Base-by-base conservation (phyloP, 2,888 invertebrate genomes). In the Ceramica pisi region DNA sequence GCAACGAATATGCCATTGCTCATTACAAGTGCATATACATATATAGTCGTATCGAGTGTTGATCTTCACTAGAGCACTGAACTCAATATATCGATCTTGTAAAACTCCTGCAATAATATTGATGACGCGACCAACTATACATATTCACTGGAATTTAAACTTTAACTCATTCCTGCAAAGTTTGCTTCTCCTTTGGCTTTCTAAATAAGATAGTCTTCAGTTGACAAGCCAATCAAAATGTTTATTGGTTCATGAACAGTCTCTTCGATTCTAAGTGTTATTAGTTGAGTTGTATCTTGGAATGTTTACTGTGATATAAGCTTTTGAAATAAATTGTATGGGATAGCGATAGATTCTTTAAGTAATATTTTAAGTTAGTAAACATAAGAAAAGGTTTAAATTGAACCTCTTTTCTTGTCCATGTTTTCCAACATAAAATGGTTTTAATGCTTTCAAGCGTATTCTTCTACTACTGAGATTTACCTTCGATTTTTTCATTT, bases 181-280 rank as follows among this genome's bases (percentile, higher is more conserved):
- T 67, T 38, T 5, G 3, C 60, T 80, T 56, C 10, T 4, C 8
- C 1, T 56, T 66, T 16, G 14, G 12, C 7, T 48, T 14, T n/a
- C 2, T 12, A 38, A 46, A 35, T 68, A 57, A 60, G 50, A 55
- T 44, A 23, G 19, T 46, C 41, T 26, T 66, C 31, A 35, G 21
- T 46, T 65, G 41, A 57, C 48, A n/a, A 51, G 57, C 63, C 56
- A 77, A 84, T 81, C 72, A 73, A 61, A 59, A 51, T 71, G 51
- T 59, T 84, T 84, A 82, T 78, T 66, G 69, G 81, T 73, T 63
- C 48, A 51, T 57, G 38, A 57, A 51, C 21, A 56, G 23, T 19
- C n/a, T 50, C 46, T 55, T 48, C 1, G 46, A 57, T 67, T 23
- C 35, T 51, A 26, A 16, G 35, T 46, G 46, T 35, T 59, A 63